These are phyloP conservation scores for Ormyrus labotus DNA, from an alignment of 2,888 invertebrate species.

Conservation along the genomic window DNA sequence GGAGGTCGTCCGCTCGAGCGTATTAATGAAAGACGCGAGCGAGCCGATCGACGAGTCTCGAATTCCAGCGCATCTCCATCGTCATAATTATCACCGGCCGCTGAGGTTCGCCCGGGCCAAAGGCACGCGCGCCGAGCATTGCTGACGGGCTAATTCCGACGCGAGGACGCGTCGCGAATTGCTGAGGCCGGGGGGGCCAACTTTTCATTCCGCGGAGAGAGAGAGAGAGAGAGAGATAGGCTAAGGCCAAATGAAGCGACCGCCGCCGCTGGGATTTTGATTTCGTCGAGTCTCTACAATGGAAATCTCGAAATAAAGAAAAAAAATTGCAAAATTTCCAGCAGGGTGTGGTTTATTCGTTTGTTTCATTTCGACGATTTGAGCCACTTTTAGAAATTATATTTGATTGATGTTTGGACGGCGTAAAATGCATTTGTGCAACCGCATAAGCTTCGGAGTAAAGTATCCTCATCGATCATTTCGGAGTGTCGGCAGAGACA, in stretches of 20 bases:
- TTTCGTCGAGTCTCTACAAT: no score
- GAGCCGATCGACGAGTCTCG: no score
- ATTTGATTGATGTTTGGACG: neutral
- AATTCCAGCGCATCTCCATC: neutral
- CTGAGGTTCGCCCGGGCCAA: neutral
- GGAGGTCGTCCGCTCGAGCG: no score
- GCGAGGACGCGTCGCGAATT: neutral
- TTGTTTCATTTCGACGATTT: no score
- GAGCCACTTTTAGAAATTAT: neutral
- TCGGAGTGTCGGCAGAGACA: neutral
- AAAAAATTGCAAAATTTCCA: no score
- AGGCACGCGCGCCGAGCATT: neutral
- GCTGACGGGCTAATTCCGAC: neutral
- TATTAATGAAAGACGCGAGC: no score
- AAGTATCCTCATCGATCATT: slow-evolving; percentile 16
- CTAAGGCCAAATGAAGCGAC: no score
- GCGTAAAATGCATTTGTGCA: neutral
- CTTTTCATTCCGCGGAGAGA: neutral
- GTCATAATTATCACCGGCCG: neutral
- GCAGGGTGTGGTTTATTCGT: no score
- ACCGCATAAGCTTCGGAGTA: neutral
- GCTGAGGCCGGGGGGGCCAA: no score
- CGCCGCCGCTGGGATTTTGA: no score
- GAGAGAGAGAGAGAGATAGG: neutral
- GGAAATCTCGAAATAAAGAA: no score